These are phyloP conservation scores for Cryptoprocta ferox DNA, from an alignment of 2,797 vertebrate genomes.

Conservation along the genomic window DNA sequence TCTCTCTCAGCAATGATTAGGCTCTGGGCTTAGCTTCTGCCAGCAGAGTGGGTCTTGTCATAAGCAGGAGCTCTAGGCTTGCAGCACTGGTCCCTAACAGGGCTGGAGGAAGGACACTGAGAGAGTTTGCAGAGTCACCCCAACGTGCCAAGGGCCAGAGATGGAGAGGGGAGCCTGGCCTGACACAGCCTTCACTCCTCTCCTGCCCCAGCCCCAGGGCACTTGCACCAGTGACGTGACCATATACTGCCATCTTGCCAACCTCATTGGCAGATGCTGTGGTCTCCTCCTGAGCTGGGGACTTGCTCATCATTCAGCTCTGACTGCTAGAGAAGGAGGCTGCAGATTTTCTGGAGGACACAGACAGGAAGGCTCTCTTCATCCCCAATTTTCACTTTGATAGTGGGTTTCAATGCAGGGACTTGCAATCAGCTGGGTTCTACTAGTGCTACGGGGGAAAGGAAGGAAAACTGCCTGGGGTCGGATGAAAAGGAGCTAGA, in stretches of 20 bases:
- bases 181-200: background rate
- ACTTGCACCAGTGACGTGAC: background rate
- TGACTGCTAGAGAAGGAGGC: background rate
- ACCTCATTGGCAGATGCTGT: background rate
- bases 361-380: background rate
- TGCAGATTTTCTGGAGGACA: background rate
- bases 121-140: background rate
- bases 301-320: background rate
- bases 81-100: background rate
- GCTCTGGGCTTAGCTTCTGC: background rate
- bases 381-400: background rate
- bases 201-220: background rate
- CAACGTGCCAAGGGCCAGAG: background rate
- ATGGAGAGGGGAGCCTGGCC: background rate
- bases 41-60: background rate
- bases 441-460: background rate
- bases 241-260: background rate
- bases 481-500: background rate
- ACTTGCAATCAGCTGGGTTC: slow-evolving; percentile 7
- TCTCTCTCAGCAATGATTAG: background rate
- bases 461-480: background rate
- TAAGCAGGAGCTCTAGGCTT: background rate
- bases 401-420: background rate
- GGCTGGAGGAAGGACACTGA: background rate
- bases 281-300: background rate